Evolutionary conservation across 2,113 vertebrate species (phyloP).

Genomic region (Melanotaenia duboulayi): DNA sequence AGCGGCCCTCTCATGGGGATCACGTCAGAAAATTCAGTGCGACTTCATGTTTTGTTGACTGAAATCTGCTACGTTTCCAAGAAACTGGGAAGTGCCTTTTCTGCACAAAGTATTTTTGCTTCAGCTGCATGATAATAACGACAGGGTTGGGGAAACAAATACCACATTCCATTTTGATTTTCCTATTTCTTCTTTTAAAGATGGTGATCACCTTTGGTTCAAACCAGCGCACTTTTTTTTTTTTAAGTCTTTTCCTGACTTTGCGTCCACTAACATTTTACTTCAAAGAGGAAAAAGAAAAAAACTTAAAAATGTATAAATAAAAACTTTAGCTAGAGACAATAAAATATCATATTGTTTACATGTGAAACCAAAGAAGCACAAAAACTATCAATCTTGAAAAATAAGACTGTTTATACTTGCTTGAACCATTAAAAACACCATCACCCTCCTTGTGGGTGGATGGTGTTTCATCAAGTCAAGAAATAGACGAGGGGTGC

Average conservation of each 20-base stretch:
- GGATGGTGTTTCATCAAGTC: conserved; percentile 20
- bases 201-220: no score
- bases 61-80: conserved; percentile 49
- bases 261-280: no score
- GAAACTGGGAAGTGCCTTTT: conserved; percentile 13
- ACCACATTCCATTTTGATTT: background rate
- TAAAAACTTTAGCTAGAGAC: no score
- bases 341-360: no score
- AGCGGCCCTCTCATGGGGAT: conserved; percentile 25
- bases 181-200: background rate
- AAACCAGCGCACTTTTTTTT: no score
- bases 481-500: conserved; percentile 23
- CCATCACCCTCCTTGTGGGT: conserved; percentile 6
- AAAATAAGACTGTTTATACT: no score
- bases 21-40: conserved; percentile 16
- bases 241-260: no score
- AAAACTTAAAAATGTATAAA: no score
- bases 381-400: no score
- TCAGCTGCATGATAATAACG: conserved; percentile 1
- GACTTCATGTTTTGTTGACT: conserved; percentile 38
- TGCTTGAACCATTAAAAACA: no score
- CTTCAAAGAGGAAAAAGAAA: no score
- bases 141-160: background rate
- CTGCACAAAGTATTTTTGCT: conserved; percentile 27
- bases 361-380: no score